Conservation (phyloP, 2,113 vertebrate genomes). For the Hemiscyllium ocellatum region DNA sequence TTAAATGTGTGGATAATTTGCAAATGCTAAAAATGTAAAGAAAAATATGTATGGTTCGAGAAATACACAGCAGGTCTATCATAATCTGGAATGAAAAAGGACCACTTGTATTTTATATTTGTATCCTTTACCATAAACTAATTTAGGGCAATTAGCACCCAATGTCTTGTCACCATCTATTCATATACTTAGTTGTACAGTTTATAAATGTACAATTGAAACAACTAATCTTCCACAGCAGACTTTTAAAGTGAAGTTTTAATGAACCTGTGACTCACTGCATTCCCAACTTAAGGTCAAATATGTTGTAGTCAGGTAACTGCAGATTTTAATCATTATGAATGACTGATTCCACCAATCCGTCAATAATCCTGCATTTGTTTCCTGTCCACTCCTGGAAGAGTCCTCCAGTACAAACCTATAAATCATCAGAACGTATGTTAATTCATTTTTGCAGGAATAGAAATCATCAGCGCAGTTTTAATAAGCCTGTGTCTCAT, state of each 20-base stretch:
- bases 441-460: too few relatives aligned
- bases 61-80: too few relatives aligned
- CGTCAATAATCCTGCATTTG: too few relatives aligned
- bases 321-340: too few relatives aligned
- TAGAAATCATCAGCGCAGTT: neutral
- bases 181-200: neutral
- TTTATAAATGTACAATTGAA: neutral
- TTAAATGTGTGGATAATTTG: neutral
- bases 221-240: neutral
- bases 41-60: neutral
- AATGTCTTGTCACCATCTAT: neutral
- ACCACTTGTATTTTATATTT: neutral
- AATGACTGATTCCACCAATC: too few relatives aligned
- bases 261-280: neutral
- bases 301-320: too few relatives aligned
- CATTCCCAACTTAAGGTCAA: too few relatives aligned
- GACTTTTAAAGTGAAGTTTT: neutral
- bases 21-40: neutral
- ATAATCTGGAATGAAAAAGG: neutral
- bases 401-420: too few relatives aligned
- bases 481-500: neutral
- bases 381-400: too few relatives aligned
- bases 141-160: neutral
- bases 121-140: neutral
- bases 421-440: too few relatives aligned